Evolutionary conservation across 2,888 invertebrate genomes (phyloP).

Genomic region (Cephonodes hylas): DNA sequence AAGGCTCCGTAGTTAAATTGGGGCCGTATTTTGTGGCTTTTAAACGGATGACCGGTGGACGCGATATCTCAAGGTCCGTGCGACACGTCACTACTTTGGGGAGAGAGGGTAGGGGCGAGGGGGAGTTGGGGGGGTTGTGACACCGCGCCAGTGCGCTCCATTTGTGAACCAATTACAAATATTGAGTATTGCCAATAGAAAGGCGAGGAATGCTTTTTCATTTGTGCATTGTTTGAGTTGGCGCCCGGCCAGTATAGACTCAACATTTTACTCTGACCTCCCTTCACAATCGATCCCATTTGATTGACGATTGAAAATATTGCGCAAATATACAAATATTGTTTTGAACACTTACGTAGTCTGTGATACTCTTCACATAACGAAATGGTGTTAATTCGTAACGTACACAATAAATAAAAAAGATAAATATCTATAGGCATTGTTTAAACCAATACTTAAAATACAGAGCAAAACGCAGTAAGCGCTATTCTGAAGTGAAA

Average conservation of each 20-base stretch:
- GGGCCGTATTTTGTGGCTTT: conserved; percentile 2
- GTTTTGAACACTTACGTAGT: background rate
- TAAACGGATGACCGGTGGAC: background rate
- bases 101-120: too few relatives aligned
- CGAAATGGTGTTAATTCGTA: too few relatives aligned
- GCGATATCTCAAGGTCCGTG: background rate
- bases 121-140: too few relatives aligned
- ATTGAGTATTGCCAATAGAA: background rate
- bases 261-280: background rate
- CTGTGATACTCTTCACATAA: background rate
- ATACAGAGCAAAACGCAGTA: too few relatives aligned
- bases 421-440: too few relatives aligned
- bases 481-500: too few relatives aligned
- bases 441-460: too few relatives aligned
- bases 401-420: too few relatives aligned
- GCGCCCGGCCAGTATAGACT: background rate
- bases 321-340: background rate
- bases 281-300: background rate
- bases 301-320: background rate
- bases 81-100: too few relatives aligned
- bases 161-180: background rate
- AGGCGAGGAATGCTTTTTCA: background rate
- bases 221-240: conserved; percentile 1
- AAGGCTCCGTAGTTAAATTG: background rate
- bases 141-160: background rate